Conservation (phyloP, 2,888 invertebrate genomes). For the Hydrotaea diabolus region DNA sequence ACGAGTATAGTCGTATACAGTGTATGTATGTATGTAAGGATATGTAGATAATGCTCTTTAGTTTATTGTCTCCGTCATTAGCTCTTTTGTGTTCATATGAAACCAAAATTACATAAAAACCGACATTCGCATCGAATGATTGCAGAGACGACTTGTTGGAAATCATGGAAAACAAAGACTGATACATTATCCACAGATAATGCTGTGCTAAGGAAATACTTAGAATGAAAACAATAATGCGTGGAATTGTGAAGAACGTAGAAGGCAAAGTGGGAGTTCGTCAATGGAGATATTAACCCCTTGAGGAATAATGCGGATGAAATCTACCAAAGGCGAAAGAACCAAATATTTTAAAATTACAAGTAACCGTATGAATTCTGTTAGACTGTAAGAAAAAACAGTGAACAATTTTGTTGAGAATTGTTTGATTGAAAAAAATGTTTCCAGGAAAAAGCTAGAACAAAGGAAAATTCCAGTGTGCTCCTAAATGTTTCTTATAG, state of each 20-base stretch:
- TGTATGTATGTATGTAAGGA: too few species aligned
- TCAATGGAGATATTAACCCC: conserved; percentile 8
- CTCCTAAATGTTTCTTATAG: too few species aligned
- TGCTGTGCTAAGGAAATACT: background rate
- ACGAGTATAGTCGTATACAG: background rate
- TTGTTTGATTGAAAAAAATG: too few species aligned
- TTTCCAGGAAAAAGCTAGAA: too few species aligned
- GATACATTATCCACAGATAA: conserved; percentile 27
- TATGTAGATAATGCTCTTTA: background rate
- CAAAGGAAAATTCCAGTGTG: too few species aligned
- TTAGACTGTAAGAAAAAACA: too few species aligned
- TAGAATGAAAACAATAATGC: background rate
- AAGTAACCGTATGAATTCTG: too few species aligned
- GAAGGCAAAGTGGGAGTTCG: background rate
- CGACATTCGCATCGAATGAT: background rate
- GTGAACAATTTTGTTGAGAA: too few species aligned
- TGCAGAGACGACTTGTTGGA: background rate
- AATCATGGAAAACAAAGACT: background rate
- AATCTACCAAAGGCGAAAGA: too few species aligned
- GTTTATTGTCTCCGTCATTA: conserved; percentile 13
- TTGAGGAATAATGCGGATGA: background rate
- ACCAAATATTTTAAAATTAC: too few species aligned
- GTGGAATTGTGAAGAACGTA: background rate
- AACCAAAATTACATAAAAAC: background rate
- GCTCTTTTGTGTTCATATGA: background rate